Percentiles rank a stretch among this genome's conserved stretches.
These are phyloP conservation scores for Papilio demoleus DNA, from an alignment of 2,888 invertebrate genomes.

Conservation along the genomic window DNA sequence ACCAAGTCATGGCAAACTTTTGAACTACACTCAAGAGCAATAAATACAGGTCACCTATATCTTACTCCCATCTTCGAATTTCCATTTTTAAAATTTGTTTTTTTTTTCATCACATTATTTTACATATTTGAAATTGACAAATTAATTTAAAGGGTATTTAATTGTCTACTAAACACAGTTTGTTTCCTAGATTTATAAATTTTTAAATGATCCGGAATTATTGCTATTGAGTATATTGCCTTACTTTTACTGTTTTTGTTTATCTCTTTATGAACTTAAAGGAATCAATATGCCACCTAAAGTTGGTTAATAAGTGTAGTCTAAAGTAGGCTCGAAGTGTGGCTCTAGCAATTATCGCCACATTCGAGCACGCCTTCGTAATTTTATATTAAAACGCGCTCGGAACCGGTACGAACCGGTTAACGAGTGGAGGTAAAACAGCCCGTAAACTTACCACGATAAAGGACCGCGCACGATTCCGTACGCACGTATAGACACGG, in stretches of 20 bases:
- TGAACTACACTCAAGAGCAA: not conserved
- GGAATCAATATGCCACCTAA: not conserved
- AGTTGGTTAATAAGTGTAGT: conserved; percentile 13
- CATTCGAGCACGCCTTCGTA: conserved; percentile 51
- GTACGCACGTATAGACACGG: conserved; percentile 44
- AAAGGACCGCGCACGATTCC: conserved; percentile 48
- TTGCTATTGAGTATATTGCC: too few species aligned
- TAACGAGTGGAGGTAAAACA: conserved; percentile 57
- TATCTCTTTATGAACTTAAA: not conserved
- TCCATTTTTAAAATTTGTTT: too few species aligned
- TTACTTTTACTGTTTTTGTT: not conserved
- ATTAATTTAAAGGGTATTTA: too few species aligned
- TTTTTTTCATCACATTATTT: too few species aligned
- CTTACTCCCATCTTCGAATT: too few species aligned
- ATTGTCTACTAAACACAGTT: too few species aligned
- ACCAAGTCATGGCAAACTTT: not conserved
- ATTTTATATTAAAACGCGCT: conserved; percentile 59
- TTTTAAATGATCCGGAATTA: too few species aligned
- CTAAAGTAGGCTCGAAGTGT: conserved; percentile 38
- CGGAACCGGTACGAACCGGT: conserved; percentile 52
- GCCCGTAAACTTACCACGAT: conserved; percentile 53
- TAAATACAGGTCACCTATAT: too few species aligned
- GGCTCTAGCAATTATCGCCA: conserved; percentile 45
- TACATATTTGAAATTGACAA: too few species aligned
- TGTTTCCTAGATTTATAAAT: too few species aligned